Evolutionary conservation across 2,113 vertebrate genomes (phyloP).

Genomic region (Tupaia chinensis): DNA sequence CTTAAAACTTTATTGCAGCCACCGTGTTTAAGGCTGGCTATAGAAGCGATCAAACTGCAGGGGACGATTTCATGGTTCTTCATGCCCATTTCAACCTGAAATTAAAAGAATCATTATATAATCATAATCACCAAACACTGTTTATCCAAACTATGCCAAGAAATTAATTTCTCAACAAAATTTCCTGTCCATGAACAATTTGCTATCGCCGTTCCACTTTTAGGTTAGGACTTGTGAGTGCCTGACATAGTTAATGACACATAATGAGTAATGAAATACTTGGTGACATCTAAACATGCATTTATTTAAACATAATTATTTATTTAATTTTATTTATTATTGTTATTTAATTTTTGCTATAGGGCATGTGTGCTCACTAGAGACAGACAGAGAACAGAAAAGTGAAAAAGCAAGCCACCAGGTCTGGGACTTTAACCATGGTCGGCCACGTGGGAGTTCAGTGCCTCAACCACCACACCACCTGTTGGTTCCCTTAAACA

Average conservation of each 20-base stretch:
- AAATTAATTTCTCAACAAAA: slow-evolving; percentile 61
- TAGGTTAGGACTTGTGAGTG: not conserved
- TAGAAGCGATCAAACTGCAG: slow-evolving; percentile 94
- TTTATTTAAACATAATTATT: no score
- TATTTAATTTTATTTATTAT: no score
- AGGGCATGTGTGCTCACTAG: no score
- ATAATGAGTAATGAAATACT: not conserved
- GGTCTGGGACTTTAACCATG: no score
- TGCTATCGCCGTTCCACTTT: not conserved
- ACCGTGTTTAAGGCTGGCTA: slow-evolving; percentile 97
- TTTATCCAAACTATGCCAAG: slow-evolving; percentile 39
- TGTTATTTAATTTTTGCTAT: no score
- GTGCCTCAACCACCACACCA: no score
- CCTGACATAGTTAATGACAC: not conserved
- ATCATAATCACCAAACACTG: not conserved
- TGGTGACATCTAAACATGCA: not conserved
- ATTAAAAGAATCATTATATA: slow-evolving; percentile 55
- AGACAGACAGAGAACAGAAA: no score
- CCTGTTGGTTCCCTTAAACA: no score
- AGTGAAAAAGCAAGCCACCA: no score
- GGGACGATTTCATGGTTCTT: slow-evolving; percentile 99
- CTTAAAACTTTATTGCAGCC: slow-evolving; percentile 97
- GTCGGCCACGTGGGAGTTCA: no score
- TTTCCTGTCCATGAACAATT: not conserved
- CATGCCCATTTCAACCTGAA: slow-evolving; percentile 99